Base-by-base conservation (phyloP, 2,888 invertebrate species). In the Oxytorus armatus region DNA sequence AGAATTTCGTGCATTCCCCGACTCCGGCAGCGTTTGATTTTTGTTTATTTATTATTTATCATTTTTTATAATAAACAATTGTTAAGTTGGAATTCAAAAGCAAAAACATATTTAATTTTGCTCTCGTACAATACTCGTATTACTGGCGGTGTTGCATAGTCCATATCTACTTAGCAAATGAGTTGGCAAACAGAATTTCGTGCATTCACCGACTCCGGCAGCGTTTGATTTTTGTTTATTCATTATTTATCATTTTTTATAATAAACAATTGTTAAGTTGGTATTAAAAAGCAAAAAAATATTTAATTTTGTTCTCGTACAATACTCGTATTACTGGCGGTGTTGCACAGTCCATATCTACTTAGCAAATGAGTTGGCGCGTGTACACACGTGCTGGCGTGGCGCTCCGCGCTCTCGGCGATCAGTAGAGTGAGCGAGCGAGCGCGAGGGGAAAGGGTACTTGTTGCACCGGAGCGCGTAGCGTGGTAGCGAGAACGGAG, bases 401-500 rank as follows among this genome's bases (percentile, higher is more conserved):
- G 53, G 69, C 61, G 25, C 61, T 76, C 44, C 14, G 63, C 16
- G 57, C 42, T 57, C 42, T 57, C 57, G 16, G 33, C 18, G 42
- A 39, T 68, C 55, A 33, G 25, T 44, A 29, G 42, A 10, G 14
- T 1, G 57, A 57, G 18, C 33, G 36, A 61, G 8, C n/a, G 42
- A 36, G n/a, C 29, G 8, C 1, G 18, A 25, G 25, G 39, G 36
- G 49, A 61, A 53, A 49, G 14, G n/a, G 42, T 23, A 4, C 25
- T 44, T 53, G 49, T 55, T 49, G 72, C 66, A 44, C 39, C 69
- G 47, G n/a, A 44, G 57, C 66, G 76, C 79, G 76, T 80, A 80
- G 66, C 72, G 14, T 72, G 72, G 77, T 75, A 81, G 81, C 77
- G 68, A 7, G 55, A 33, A 36, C 66, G 16, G n/a, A 69, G 73